Base-by-base conservation (phyloP, 2,113 vertebrate species). In the Casuarius casuarius region DNA sequence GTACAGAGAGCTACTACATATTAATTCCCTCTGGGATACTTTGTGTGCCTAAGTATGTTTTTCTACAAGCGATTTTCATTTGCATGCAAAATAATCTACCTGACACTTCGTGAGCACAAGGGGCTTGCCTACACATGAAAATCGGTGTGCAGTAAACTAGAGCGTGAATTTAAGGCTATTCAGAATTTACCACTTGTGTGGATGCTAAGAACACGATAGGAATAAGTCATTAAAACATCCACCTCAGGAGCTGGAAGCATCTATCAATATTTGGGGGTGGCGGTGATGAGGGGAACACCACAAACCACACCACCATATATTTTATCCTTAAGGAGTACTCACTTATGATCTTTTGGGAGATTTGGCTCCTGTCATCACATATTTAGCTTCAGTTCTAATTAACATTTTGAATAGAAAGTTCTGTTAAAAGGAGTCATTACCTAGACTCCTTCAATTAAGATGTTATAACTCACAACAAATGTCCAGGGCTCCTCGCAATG, bases 401-500 rank as follows among this genome's bases (percentile, higher is more conserved):
- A 92, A 61, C 51, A 89, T 78, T 95, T 84, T 75, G 42, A 93
- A 51, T 44, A 77, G 52, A 79, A 14, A 87, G 26, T 31, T 81
- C 79, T 70, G 56, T 78, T 85, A 81, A 91, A 83, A 84, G 46
- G 7, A 82, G 61, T 83, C 86, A 90, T 92, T 88, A 92, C 62
- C 77, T 93, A 92, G 61, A 95, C 31, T 77, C 40, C 84, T 46
- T 87, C 63, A 95, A 96, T 90, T 93, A 95, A 90, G 59, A 61
- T 33, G 51, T 89, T 89, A 88, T 7, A 96, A 96, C 96, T 97
- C 91, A 97, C 96, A 89, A 92, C 78, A 77, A 85, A 90, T 52
- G 93, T 90, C 91, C 92, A 82, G 66, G 86, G 89, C 86, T 94
- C 58, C 66, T 84, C 86, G 86, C 77, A 94, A 73, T 79, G 80